Evolutionary conservation across 2,888 invertebrate genomes (phyloP).

Genomic region (Drosophila imparisetae): DNA sequence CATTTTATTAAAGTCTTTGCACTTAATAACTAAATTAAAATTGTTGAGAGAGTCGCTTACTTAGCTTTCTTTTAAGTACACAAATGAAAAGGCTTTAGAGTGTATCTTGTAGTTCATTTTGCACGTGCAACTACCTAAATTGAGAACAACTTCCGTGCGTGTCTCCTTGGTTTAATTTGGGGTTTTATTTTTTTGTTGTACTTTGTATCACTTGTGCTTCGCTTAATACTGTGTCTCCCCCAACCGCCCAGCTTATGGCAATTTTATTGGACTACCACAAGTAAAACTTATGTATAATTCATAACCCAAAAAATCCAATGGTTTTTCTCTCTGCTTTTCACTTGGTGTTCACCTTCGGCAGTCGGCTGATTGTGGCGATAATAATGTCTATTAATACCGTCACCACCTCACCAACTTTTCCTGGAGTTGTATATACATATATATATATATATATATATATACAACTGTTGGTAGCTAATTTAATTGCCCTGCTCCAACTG

Average conservation of each 20-base stretch:
- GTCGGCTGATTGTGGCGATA: slow-evolving; percentile 59
- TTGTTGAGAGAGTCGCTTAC: neutral
- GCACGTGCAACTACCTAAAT: slow-evolving; percentile 21
- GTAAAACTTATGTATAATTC: slow-evolving; percentile 64
- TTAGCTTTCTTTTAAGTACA: neutral
- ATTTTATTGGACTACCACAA: slow-evolving; percentile 42
- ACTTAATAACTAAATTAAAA: neutral
- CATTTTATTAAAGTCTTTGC: neutral
- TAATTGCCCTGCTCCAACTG: slow-evolving; percentile 18
- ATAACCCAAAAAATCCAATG: slow-evolving; percentile 55
- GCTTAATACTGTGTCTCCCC: neutral
- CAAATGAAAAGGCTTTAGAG: neutral
- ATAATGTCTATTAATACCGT: slow-evolving; percentile 65
- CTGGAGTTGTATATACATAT: neutral
- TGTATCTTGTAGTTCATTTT: slow-evolving; percentile 2
- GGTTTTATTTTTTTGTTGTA: slow-evolving; percentile 5
- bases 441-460: no score
- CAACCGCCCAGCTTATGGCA: slow-evolving; percentile 14
- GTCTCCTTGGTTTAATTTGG: slow-evolving; percentile 23
- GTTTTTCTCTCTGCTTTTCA: slow-evolving; percentile 1
- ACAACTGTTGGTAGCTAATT: slow-evolving; percentile 36
- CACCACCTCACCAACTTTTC: neutral
- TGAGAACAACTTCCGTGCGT: slow-evolving; percentile 62
- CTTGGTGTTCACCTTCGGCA: slow-evolving; percentile 15
- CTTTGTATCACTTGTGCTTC: slow-evolving; percentile 10